Evolutionary conservation across 2,888 invertebrate genomes (phyloP), one percentile per base, ranked within the genome.

Genomic region (Caradrina clavipalpis): DNA sequence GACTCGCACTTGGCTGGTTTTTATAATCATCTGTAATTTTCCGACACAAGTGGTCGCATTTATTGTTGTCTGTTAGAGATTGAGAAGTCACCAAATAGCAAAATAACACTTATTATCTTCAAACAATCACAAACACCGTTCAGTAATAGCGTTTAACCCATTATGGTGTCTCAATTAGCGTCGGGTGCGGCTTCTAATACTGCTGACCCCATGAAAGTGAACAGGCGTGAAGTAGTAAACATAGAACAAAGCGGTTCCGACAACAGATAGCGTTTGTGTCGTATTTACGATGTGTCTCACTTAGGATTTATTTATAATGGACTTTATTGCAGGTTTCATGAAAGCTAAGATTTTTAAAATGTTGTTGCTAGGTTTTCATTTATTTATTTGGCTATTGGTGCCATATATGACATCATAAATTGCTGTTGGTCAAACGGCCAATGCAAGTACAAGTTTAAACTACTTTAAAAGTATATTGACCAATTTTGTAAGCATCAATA

Each of bases 221-320:
- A n/a, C 35, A 57, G 17, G 68, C 50, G 68, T 80, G 57, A 80
- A 67, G 45, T n/a, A 58, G 21, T 67, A 31, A 80, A 67, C 39
- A 26, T 50, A 64, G 54, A 75, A 75, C 76, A 76, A 80, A 75
- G 75, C 2, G 0, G 31, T 53, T 47, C 75, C 15, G 39, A 17
- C 47, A n/a, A 13, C 61, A 58, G 60, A 80, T 66, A 58, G 31
- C 11, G 35, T 56, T n/a, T n/a, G 56, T 57, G 26, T 75, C 35
- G 53, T 55, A 50, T 80, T 80, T 61, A 75, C 56, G 75, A 75
- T 26, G 60, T 76, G 51, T 35, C 65, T 56, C 35, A 47, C 49
- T 26, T 56, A 75, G 56, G 47, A 66, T 75, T 59, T 66, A 75
- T 75, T 75, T 57, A 57, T 57, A 45, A 26, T 49, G 10, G 11